Base-by-base conservation (phyloP, 2,113 vertebrate species). In the Paradisaea rubra region DNA sequence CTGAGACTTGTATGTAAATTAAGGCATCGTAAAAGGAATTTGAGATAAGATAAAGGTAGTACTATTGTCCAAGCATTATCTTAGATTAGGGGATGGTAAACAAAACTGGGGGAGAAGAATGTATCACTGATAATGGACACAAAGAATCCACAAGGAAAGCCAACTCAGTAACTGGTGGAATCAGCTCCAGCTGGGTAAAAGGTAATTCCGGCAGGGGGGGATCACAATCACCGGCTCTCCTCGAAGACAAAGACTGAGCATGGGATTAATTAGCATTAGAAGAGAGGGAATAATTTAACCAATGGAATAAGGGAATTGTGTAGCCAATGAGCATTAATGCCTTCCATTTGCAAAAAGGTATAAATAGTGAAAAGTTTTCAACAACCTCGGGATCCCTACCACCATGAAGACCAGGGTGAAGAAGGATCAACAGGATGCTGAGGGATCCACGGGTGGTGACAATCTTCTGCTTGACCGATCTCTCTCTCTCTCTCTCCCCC, bases 201-300 rank as follows among this genome's bases (percentile, higher is more conserved):
- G 56, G 49, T 49, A 42, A 28, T 42, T 69, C 47, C 63, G 41
- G 22, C 41, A 42, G 25, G 13, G 8, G 11, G 21, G 47, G 15
- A 49, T 61, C 0, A 0, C 5, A 25, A 20, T 15, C 59, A 45
- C 3, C 0, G 7, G 10, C 21, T 49, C 6, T 0, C 24, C 37
- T 37, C 3, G 3, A 74, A 60, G 69, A 60, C 53, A 60, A 70
- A 30, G 17, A 41, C 63, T 68, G 45, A 61, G n/a, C 47, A 27
- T 31, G n/a, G 28, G 21, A 31, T 53, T 31, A 54, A 69, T 57
- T 69, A 69, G 47, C 47, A 27, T 61, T 31, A 76, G 17, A 82
- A 60, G 47, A 39, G 71, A 82, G 17, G 54, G 30, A 89, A 49
- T 31, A 1, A 19, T 42, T 61, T 54, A 61, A 54, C 63, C 70